phyloP scores from a whole-genome alignment of 2,113 vertebrate species.

The Maylandia zebra region DNA sequence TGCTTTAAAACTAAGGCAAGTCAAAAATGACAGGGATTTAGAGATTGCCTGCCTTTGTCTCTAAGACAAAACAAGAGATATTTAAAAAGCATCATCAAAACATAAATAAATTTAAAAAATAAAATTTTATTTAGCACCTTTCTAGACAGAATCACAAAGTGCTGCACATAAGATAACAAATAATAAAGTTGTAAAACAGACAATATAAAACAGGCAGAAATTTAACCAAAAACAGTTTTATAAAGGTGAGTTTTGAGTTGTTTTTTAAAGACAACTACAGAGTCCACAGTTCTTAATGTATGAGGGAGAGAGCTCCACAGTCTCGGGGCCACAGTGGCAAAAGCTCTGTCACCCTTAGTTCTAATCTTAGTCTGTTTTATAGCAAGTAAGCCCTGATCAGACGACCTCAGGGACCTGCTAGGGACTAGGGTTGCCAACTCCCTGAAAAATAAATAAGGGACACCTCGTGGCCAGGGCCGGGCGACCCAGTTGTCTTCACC shows the following conservation, averaged over 20 bases:
- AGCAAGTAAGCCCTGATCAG: background rate
- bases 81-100: background rate
- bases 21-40: background rate
- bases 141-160: background rate
- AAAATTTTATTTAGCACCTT: background rate
- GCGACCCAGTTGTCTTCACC: no score
- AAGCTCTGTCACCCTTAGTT: background rate
- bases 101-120: accelerated
- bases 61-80: background rate
- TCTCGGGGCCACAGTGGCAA: background rate
- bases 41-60: background rate
- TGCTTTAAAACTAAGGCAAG: background rate
- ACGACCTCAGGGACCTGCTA: background rate
- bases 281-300: background rate
- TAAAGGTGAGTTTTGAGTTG: background rate
- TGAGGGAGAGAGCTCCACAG: background rate
- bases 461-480: no score
- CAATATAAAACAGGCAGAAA: background rate
- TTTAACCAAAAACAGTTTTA: background rate
- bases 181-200: background rate
- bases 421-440: no score
- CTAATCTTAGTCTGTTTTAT: background rate
- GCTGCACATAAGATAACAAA: background rate
- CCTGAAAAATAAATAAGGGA: no score
- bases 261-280: background rate